Base-by-base conservation (phyloP, 2,113 vertebrate species). In the Paracanthobrama guichenoti region DNA sequence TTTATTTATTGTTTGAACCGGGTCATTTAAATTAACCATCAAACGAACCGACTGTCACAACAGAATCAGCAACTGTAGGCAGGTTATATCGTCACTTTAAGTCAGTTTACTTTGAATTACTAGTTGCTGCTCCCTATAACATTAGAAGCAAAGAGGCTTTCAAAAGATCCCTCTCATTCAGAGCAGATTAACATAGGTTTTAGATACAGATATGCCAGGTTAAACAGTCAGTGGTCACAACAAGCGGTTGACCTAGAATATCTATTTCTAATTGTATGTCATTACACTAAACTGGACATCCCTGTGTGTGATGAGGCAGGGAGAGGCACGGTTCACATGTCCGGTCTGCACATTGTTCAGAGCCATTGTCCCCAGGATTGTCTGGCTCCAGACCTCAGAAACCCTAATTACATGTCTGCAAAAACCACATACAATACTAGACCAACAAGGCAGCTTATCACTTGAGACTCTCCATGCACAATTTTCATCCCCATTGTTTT, bases 391-490 rank as follows among this genome's bases (percentile, higher is more conserved):
- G 89, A 90, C 88, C 89, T 90, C 90, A 90, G 85, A 91, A 91
- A 90, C 86, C 88, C 88, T 92, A 92, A 94, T 93, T 93, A 90
- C 88, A 93, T 87, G 92, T 92, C 92, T 94, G 88, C 89, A 88
- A 88, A 92, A 92, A 86, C 88, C 26, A 35, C 87, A 91, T 88
- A 91, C 91, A 91, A 91, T 90, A 89, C 90, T 80, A 57, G 82
- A 90, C 87, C 50, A 88, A 85, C 67, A 78, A 85, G 69, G 24
- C 73, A 77, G 74, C 87, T 88, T 88, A 87, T 89, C 86, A 84
- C 77, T 80, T 53, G 50, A 81, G 82, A 26, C 72, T 89, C 57
- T 78, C 66, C 31, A 72, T 86, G 57, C 22, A 80, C 42, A 48
- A 48, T 16, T 53, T 87, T 64, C 39, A 82, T 86, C 76, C 20